Evolutionary conservation across 2,113 vertebrate species (phyloP).

Genomic region (Xyliphius kryptos): DNA sequence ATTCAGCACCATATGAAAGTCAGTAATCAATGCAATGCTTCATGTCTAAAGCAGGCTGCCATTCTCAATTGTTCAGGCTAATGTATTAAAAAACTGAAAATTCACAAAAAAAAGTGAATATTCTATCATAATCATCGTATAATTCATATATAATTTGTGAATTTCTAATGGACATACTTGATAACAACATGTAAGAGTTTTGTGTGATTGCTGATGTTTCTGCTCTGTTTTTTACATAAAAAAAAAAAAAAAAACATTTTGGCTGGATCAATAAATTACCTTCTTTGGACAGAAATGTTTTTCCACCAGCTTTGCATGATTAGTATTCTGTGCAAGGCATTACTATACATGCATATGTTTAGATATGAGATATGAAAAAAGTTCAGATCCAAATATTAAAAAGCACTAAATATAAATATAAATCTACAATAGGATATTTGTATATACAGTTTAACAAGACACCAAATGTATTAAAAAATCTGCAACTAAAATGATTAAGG

Average conservation of each 20-base stretch:
- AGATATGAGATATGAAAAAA: constrained; percentile 8
- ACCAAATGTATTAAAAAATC: constrained; percentile 37
- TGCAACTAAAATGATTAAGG: constrained; percentile 59
- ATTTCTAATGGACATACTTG: too few relatives aligned
- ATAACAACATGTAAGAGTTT: too few relatives aligned
- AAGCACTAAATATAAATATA: constrained; percentile 50
- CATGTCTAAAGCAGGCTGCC: too few relatives aligned
- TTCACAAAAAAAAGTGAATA: too few relatives aligned
- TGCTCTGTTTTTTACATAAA: not conserved
- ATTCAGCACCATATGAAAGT: too few relatives aligned
- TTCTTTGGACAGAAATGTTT: not conserved
- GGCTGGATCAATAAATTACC: not conserved
- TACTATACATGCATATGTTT: constrained; percentile 21
- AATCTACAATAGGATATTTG: constrained; percentile 52
- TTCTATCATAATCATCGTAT: too few relatives aligned
- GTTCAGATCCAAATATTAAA: constrained; percentile 44
- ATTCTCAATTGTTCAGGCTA: too few relatives aligned
- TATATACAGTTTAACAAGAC: constrained; percentile 54
- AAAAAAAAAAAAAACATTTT: constrained; percentile 1
- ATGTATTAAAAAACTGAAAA: too few relatives aligned
- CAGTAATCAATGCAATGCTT: too few relatives aligned
- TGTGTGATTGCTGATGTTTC: too few relatives aligned
- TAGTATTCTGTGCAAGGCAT: constrained; percentile 13
- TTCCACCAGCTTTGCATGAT: constrained; percentile 3
- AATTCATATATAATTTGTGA: too few relatives aligned